phyloP scores from a whole-genome alignment of 2,888 invertebrate species.

The Sinhomidia bicolor region DNA sequence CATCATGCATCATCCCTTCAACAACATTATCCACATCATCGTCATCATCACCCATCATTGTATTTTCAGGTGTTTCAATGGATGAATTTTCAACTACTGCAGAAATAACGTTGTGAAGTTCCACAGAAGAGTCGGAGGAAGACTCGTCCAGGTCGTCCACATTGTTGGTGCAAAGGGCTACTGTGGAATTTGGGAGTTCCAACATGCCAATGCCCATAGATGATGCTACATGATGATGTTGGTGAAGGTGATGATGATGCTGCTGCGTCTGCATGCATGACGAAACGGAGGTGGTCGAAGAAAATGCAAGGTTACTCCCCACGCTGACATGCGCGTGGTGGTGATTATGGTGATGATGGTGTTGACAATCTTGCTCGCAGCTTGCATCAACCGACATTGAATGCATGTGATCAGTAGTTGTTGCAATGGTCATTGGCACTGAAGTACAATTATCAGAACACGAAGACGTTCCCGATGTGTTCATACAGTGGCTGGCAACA shows the following conservation, averaged over 20 bases:
- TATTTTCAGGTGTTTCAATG: slow-evolving; percentile 66
- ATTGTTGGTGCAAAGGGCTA: slow-evolving; percentile 57
- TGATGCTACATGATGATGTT: slow-evolving; percentile 41
- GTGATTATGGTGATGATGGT: slow-evolving; percentile 44
- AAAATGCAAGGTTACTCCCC: slow-evolving; percentile 1
- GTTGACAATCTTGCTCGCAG: slow-evolving; percentile 35
- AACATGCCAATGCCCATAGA: slow-evolving; percentile 57
- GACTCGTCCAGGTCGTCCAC: slow-evolving; percentile 63
- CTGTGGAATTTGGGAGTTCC: slow-evolving; percentile 63
- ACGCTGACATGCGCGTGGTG: slow-evolving; percentile 38
- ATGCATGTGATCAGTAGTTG: slow-evolving; percentile 35
- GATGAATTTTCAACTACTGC: slow-evolving; percentile 67
- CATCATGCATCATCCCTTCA: slow-evolving; percentile 44
- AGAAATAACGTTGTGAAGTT: slow-evolving; percentile 65
- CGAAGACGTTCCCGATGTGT: slow-evolving; percentile 58
- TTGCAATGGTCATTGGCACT: slow-evolving; percentile 44
- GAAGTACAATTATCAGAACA: slow-evolving; percentile 43
- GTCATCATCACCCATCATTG: slow-evolving; percentile 68
- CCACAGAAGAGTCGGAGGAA: slow-evolving; percentile 56
- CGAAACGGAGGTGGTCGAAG: slow-evolving; percentile 17
- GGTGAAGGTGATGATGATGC: slow-evolving; percentile 25
- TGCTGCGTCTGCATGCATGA: slow-evolving; percentile 58
- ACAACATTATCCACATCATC: slow-evolving; percentile 51
- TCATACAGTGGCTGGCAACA: slow-evolving; percentile 58
- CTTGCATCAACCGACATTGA: slow-evolving; percentile 37